Evolutionary conservation across 2,797 vertebrate species (phyloP), one percentile per base, ranked within the genome.

Genomic region (Myoxocephalus aenaeus): DNA sequence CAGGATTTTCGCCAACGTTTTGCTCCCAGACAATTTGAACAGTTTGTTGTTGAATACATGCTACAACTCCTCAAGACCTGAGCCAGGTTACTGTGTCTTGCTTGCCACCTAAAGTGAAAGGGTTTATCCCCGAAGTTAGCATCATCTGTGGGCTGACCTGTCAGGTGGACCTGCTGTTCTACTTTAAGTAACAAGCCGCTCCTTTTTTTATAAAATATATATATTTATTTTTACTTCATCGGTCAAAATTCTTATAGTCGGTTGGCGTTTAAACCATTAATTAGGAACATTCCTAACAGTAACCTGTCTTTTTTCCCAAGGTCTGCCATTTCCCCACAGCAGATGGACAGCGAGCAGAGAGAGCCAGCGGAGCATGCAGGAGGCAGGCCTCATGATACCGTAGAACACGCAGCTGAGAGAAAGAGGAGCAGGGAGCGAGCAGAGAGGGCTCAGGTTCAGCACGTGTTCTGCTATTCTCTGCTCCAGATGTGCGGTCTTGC

Each of bases 261-360:
- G 50, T 51, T n/a, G n/a, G 22, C 50, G n/a, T 51, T 51, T 5
- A 13, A 51, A 22, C 50, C 50, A 22, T 13, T 12, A 22, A 51
- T 51, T 51, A 51, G 12, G 22, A 22, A 51, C 7, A 51, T 51
- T 18, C 48, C 48, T 15, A 27, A 86, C 75, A 73, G 64, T 88
- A 87, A 89, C 85, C 65, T 76, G 79, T 81, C 70, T 48, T 65
- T 73, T 81, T 70, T 66, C 75, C 73, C 71, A 75, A 72, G 70
- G 79, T 77, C 65, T 82, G 79, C 48, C 75, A 7, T 90, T 70
- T 92, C 92, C 91, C 92, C 80, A 25, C 77, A 93, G 90, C 95
- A 95, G 94, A 91, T 93, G 93, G 92, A 90, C 91, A 88, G 87
- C 92, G 92, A 93, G 92, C 86, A 90, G 88, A 92, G 86, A 92